These are phyloP conservation scores for Mus caroli DNA, from an alignment of 2,797 vertebrate species.

Conservation along the genomic window DNA sequence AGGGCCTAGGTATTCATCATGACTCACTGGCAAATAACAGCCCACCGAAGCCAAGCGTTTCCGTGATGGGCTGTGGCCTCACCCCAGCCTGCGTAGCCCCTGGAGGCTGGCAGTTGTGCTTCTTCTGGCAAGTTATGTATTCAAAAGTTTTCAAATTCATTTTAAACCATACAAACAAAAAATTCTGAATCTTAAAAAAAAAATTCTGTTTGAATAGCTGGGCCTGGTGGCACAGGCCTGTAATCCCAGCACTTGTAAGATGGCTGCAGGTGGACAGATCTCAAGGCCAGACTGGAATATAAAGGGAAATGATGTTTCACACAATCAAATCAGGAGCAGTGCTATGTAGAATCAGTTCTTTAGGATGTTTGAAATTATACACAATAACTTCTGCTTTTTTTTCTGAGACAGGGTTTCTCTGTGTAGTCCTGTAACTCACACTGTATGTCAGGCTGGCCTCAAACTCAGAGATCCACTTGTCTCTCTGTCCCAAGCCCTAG, in stretches of 20 bases:
- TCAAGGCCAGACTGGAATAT: background rate
- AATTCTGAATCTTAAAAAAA: constrained; percentile 43
- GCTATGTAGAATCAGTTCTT: background rate
- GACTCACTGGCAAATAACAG: constrained; percentile 49
- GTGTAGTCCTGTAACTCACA: background rate
- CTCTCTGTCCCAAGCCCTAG: background rate
- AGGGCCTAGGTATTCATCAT: constrained; percentile 49
- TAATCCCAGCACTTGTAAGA: background rate
- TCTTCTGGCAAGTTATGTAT: constrained; percentile 2
- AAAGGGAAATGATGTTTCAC: background rate
- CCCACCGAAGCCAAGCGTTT: constrained; percentile 12
- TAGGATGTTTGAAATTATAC: constrained; percentile 27
- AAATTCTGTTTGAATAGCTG: background rate
- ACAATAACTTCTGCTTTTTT: background rate
- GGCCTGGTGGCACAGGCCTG: background rate
- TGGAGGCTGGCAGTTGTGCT: background rate
- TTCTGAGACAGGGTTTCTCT: background rate
- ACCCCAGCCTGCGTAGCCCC: background rate
- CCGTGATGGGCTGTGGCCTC: constrained; percentile 1
- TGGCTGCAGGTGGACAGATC: background rate
- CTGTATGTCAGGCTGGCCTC: background rate
- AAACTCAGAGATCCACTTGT: background rate
- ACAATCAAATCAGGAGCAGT: background rate
- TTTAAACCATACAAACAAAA: background rate
- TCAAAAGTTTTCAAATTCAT: background rate